Conservation (phyloP, 2,888 invertebrate genomes). For the Lepidochrysops patricia region DNA sequence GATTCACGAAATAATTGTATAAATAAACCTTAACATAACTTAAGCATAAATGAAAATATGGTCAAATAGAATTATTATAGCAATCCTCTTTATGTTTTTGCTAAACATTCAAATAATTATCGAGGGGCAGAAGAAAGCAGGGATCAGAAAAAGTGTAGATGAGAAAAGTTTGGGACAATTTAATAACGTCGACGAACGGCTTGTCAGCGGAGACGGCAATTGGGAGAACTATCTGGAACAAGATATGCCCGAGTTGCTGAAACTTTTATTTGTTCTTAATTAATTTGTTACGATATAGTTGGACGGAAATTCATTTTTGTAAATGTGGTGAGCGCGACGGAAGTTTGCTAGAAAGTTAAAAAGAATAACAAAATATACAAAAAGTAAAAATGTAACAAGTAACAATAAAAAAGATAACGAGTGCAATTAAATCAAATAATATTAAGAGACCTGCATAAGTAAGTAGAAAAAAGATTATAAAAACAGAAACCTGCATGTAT, state of each 20-base stretch:
- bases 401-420: too few relatives aligned
- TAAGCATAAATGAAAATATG: too few relatives aligned
- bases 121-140: slow-evolving; percentile 7
- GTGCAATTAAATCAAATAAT: too few relatives aligned
- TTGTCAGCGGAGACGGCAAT: slow-evolving; percentile 31
- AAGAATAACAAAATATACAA: background rate
- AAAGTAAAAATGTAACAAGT: too few relatives aligned
- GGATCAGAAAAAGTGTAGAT: slow-evolving; percentile 26
- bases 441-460: too few relatives aligned
- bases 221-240: slow-evolving; percentile 22
- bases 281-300: background rate
- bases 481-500: too few relatives aligned
- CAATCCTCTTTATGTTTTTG: background rate
- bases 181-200: slow-evolving; percentile 47
- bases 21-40: too few relatives aligned
- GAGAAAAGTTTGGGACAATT: slow-evolving; percentile 66
- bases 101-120: slow-evolving; percentile 19
- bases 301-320: background rate
- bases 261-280: slow-evolving; percentile 1
- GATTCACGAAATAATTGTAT: too few relatives aligned
- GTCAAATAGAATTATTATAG: too few relatives aligned
- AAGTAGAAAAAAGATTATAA: too few relatives aligned
- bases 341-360: background rate
- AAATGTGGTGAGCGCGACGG: background rate
- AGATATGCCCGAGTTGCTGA: background rate